These are phyloP conservation scores for Lasioglossum lativentre DNA, from an alignment of 2,888 invertebrate genomes.

Conservation along the genomic window DNA sequence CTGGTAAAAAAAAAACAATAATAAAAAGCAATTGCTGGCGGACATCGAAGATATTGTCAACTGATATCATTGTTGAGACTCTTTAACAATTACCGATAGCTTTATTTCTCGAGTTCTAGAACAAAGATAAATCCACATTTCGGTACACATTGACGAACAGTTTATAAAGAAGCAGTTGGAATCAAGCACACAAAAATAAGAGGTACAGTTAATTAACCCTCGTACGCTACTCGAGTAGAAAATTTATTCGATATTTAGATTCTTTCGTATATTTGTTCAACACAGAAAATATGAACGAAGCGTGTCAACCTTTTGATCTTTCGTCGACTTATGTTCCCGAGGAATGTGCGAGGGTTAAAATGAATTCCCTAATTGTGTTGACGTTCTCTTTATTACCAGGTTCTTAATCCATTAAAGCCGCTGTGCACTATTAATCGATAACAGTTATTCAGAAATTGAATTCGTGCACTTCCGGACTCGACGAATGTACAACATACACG, in stretches of 20 bases:
- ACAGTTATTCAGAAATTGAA: constrained; percentile 26
- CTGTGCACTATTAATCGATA: constrained; percentile 2
- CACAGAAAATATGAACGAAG: neutral
- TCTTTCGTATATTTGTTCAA: neutral
- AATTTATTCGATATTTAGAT: neutral
- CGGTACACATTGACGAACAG: neutral
- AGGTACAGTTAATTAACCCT: neutral
- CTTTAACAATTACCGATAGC: neutral
- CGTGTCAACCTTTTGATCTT: too few species aligned
- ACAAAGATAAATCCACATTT: constrained; percentile 4
- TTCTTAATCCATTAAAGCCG: constrained; percentile 3
- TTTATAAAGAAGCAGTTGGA: neutral
- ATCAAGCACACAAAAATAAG: neutral
- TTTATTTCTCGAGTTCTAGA: neutral
- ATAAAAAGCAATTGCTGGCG: too few species aligned
- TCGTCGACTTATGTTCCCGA: neutral
- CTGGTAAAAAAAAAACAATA: too few species aligned
- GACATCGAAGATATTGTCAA: neutral
- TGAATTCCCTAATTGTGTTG: neutral
- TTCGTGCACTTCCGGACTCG: neutral
- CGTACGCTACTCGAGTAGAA: neutral
- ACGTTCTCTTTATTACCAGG: neutral
- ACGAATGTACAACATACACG: neutral
- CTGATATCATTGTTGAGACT: neutral
- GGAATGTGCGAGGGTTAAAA: neutral